Evolutionary conservation across 1,140 invertebrate species (phyloP).

Genomic region (Drosophila nigromelanica): DNA sequence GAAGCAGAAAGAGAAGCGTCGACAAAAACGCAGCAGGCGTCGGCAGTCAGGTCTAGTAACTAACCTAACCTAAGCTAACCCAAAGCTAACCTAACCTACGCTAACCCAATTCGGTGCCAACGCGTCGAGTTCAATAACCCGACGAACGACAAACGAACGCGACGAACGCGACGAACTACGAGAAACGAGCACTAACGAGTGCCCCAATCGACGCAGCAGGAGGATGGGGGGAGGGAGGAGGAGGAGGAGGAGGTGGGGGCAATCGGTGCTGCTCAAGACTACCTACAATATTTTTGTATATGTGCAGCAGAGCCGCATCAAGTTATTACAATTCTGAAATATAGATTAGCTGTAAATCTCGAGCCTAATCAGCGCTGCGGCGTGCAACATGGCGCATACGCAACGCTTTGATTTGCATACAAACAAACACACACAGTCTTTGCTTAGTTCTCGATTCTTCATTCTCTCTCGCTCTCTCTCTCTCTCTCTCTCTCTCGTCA

Average conservation of each 20-base stretch:
- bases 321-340: constrained; percentile 58
- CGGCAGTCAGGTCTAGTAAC: constrained; percentile 43
- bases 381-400: constrained; percentile 14
- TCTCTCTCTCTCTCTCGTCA: constrained; percentile 2
- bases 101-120: constrained; percentile 67
- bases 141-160: constrained; percentile 15
- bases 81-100: constrained; percentile 60
- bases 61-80: constrained; percentile 63
- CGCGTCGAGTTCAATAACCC: constrained; percentile 66
- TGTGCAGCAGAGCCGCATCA: neutral
- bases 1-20: neutral
- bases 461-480: neutral
- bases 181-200: neutral
- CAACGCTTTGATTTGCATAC: constrained; percentile 22
- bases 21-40: constrained; percentile 22
- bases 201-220: neutral
- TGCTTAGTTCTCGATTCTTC: constrained; percentile 5
- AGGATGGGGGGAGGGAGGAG: too few relatives aligned
- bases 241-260: neutral
- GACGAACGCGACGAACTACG: constrained; percentile 15
- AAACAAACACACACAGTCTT: constrained; percentile 13
- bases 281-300: constrained; percentile 43
- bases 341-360: constrained; percentile 76
- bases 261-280: constrained; percentile 14
- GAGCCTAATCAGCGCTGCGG: constrained; percentile 57